phyloP scores from a whole-genome alignment of 2,888 invertebrate genomes.

The Philopedon plagiatum region DNA sequence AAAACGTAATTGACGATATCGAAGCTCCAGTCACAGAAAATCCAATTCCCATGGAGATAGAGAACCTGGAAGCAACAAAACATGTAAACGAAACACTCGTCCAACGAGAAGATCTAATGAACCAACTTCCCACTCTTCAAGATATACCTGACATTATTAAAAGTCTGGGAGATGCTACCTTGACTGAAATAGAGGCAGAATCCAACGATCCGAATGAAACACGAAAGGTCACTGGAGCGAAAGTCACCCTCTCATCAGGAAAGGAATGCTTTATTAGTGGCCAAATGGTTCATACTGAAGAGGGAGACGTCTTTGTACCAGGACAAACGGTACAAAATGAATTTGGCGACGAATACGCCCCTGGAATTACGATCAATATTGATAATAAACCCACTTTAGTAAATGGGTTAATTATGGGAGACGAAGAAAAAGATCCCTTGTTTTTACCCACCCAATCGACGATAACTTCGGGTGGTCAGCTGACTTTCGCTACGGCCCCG shows the following conservation, averaged over 20 bases:
- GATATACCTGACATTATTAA: slow-evolving; percentile 77
- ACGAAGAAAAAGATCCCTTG: slow-evolving; percentile 74
- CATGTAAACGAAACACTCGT: slow-evolving; percentile 74
- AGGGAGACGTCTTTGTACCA: slow-evolving; percentile 80
- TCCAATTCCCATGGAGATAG: slow-evolving; percentile 70
- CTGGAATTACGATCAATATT: slow-evolving; percentile 80
- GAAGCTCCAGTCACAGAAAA: slow-evolving; percentile 61
- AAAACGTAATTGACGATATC: slow-evolving; percentile 69
- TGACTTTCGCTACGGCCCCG: slow-evolving; percentile 65
- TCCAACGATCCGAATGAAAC: slow-evolving; percentile 47
- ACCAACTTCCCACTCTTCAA: slow-evolving; percentile 75
- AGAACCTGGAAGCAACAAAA: slow-evolving; percentile 74
- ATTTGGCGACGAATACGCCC: slow-evolving; percentile 78
- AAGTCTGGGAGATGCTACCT: slow-evolving; percentile 74
- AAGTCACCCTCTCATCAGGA: slow-evolving; percentile 73
- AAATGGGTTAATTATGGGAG: slow-evolving; percentile 80
- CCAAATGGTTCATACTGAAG: slow-evolving; percentile 79
- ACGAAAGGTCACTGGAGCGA: slow-evolving; percentile 62
- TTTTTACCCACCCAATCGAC: slow-evolving; percentile 81
- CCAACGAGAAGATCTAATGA: slow-evolving; percentile 70
- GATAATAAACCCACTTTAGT: slow-evolving; percentile 79
- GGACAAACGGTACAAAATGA: slow-evolving; percentile 82
- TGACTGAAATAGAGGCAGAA: slow-evolving; percentile 68
- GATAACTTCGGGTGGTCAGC: slow-evolving; percentile 70
- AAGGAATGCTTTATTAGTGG: slow-evolving; percentile 81